Conservation (phyloP, 2,113 vertebrate genomes). For the Cardinalis cardinalis region DNA sequence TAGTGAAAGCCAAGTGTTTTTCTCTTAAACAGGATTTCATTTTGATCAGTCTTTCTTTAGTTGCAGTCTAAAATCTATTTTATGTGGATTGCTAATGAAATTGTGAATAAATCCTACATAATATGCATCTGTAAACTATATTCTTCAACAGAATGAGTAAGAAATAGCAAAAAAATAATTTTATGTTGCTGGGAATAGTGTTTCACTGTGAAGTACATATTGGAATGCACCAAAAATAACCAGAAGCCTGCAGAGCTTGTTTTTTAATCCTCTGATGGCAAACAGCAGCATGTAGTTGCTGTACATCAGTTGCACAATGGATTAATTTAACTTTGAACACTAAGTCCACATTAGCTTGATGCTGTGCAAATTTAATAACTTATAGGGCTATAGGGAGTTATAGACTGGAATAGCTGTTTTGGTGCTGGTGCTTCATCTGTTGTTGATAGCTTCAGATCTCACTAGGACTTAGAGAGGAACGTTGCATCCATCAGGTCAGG, state of each 20-base stretch:
- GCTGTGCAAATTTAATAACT: not conserved
- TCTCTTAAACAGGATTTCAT: not conserved
- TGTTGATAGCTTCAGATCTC: not conserved
- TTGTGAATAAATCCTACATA: not conserved
- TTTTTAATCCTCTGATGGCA: not conserved
- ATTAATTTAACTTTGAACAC: constrained; percentile 4
- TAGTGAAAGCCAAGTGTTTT: not conserved
- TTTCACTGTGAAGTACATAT: not conserved
- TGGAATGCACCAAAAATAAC: not conserved
- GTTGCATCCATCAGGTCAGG: not conserved
- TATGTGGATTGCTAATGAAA: not conserved
- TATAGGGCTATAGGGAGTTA: not conserved
- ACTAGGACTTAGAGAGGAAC: not conserved
- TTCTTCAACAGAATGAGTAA: not conserved
- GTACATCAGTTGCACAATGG: not conserved
- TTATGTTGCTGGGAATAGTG: accelerated
- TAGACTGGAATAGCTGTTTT: not conserved
- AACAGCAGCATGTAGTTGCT: not conserved
- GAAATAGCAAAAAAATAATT: not conserved
- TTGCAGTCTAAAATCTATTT: not conserved
- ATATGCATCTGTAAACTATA: not conserved
- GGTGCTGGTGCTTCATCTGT: not conserved
- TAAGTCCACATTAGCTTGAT: not conserved
- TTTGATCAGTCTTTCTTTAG: not conserved
- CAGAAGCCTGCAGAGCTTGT: not conserved